Evolutionary conservation across 1,140 invertebrate species (phyloP).

Genomic region (Ostrea denselamellosa): DNA sequence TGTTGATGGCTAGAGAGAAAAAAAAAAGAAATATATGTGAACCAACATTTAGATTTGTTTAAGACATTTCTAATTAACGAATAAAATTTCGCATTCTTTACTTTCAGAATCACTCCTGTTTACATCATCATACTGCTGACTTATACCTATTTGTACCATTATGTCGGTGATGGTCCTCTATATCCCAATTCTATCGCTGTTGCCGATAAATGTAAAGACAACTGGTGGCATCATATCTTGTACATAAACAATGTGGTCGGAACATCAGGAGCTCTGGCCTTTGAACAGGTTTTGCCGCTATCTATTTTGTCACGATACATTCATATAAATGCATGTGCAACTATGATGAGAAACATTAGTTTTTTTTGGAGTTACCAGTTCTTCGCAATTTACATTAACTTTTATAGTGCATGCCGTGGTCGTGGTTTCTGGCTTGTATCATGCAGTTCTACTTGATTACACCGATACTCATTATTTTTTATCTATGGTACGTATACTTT

Average conservation of each 20-base stretch:
- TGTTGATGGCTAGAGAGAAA: too few relatives aligned
- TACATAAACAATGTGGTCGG: constrained; percentile 91
- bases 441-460: constrained; percentile 87
- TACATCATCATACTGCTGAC: constrained; percentile 90
- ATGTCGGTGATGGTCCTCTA: constrained; percentile 84
- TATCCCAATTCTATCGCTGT: constrained; percentile 78
- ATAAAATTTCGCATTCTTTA: too few relatives aligned
- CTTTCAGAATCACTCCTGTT: constrained; percentile 84
- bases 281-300: constrained; percentile 45
- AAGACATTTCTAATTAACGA: neutral
- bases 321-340: neutral
- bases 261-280: constrained; percentile 45
- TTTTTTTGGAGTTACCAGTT: too few relatives aligned
- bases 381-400: neutral
- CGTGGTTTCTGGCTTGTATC: constrained; percentile 90
- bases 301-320: neutral
- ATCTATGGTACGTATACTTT: constrained; percentile 65
- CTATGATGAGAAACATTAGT: too few relatives aligned
- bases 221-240: constrained; percentile 90
- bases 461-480: constrained; percentile 81
- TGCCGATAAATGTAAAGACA: constrained; percentile 80
- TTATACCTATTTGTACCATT: constrained; percentile 85
- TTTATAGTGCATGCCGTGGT: constrained; percentile 85
- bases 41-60: neutral
- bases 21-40: neutral